Evolutionary conservation across 2,797 vertebrate genomes (phyloP), one percentile per base, ranked within the genome.

Genomic region (Myioborus melanocephalus): DNA sequence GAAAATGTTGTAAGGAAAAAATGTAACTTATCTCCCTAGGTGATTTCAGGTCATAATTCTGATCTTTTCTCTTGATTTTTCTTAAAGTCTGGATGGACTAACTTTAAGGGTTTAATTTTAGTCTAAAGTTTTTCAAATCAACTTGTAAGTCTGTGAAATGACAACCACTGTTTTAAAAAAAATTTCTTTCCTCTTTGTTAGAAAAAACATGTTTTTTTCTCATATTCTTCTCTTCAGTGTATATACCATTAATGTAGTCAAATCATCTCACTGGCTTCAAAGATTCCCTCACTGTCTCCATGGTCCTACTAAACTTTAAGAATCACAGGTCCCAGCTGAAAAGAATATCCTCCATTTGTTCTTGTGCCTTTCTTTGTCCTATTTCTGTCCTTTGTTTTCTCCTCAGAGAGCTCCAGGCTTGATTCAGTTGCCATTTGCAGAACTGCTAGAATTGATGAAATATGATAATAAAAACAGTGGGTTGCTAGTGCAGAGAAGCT

Each of bases 221-320:
- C 37, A 39, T 39, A 39, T 39, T 69, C 21, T 94, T 97, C 77
- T 84, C 75, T 95, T 97, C 90, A 95, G 70, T 95, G 93, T 93
- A 88, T 6, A 60, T 27, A 72, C 66, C 83, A 92, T 94, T 93
- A 96, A 63, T 63, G 49, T 85, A 86, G 92, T 79, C 80, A 80
- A 78, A 94, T 95, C 71, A 91, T 94, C 90, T 91, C 84, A 78
- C 21, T 91, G 87, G 70, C 96, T 96, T 87, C 85, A 93, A 94
- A 95, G 95, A 93, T 72, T 85, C 83, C 52, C 46, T 94, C 87
- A 59, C 14, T 85, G 13, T 87, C 44, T 91, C 59, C 44, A 75
- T 87, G n/a, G 80, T 95, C 39, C 81, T 78, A 73, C 27, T 83
- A 92, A 71, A 63, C 34, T 86, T 65, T 80, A 68, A 77, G 57